phyloP scores from a whole-genome alignment of 1,140 invertebrate species.

The Streblospio benedicti region DNA sequence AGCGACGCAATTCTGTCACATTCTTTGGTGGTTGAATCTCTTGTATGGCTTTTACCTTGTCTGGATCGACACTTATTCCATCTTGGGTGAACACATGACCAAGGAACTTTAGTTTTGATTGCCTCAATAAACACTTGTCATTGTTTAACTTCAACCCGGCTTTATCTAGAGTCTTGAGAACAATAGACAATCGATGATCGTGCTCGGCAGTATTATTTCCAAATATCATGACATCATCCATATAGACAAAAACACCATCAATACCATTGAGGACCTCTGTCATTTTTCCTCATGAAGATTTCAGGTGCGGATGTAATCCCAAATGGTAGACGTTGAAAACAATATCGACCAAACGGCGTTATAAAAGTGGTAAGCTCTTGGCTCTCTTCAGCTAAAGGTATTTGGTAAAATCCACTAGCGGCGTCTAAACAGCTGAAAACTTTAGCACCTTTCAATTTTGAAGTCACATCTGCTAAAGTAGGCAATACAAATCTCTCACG shows the following conservation, averaged over 20 bases:
- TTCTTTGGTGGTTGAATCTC: not conserved
- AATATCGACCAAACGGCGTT: constrained; percentile 4
- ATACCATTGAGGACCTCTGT: not conserved
- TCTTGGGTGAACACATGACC: not conserved
- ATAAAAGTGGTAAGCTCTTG: constrained; percentile 1
- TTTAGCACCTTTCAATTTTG: not conserved
- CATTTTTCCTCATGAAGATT: not conserved
- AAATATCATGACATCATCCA: no score
- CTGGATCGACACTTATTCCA: not conserved
- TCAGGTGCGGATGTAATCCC: not conserved
- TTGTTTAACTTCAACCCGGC: not conserved
- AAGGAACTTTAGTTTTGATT: not conserved
- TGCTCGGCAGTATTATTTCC: not conserved
- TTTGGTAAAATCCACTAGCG: constrained; percentile 5
- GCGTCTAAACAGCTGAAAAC: not conserved
- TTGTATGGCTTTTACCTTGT: not conserved
- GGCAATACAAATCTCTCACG: no score
- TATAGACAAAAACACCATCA: no score
- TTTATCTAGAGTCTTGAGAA: not conserved
- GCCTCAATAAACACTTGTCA: not conserved
- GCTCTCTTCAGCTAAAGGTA: not conserved
- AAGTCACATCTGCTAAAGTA: not conserved
- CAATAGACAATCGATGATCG: not conserved
- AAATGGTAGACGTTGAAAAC: not conserved
- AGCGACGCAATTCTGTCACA: not conserved